Conservation (phyloP, 30 jellyfish, hydroid and myxozoan genomes). For the Hydractinia symbiolongicarpus region DNA sequence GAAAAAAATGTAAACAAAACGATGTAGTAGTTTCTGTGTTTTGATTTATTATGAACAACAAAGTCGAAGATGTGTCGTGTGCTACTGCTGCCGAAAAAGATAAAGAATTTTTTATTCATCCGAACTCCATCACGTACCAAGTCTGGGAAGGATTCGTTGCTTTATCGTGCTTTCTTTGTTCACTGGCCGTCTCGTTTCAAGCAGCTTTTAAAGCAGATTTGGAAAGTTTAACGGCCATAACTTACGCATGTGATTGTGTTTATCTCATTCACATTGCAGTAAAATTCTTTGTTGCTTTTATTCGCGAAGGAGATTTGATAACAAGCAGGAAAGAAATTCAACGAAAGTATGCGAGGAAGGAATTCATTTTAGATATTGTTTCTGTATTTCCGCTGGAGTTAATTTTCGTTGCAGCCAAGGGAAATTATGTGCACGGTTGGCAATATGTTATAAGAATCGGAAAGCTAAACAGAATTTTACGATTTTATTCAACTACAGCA, state of each 20-base stretch:
- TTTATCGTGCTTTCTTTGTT: not conserved
- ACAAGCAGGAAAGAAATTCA: constrained; percentile 1
- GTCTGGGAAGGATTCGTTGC: constrained; percentile 10
- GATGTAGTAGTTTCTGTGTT: too few species aligned
- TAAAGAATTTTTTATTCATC: not conserved
- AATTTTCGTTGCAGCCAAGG: not conserved
- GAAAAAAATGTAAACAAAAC: too few species aligned
- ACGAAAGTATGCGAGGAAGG: not conserved
- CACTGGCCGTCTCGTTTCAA: not conserved
- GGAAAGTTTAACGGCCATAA: not conserved
- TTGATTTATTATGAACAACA: too few species aligned
- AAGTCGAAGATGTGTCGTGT: too few species aligned
- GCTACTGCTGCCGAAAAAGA: too few species aligned
- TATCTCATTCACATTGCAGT: not conserved
- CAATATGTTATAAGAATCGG: not conserved
- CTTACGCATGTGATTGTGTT: not conserved
- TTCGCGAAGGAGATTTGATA: not conserved
- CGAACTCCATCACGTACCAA: not conserved
- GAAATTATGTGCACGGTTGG: not conserved
- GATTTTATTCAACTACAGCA: not conserved
- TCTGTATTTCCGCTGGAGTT: constrained; percentile 17
- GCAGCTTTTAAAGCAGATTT: not conserved
- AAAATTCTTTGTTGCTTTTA: not conserved
- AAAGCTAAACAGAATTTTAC: not conserved
- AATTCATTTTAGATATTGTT: constrained; percentile 5